Percentiles rank a stretch among this genome's conserved stretches.
phyloP scores from a whole-genome alignment of 2,888 invertebrate species.

The Drosophila phalerata region DNA sequence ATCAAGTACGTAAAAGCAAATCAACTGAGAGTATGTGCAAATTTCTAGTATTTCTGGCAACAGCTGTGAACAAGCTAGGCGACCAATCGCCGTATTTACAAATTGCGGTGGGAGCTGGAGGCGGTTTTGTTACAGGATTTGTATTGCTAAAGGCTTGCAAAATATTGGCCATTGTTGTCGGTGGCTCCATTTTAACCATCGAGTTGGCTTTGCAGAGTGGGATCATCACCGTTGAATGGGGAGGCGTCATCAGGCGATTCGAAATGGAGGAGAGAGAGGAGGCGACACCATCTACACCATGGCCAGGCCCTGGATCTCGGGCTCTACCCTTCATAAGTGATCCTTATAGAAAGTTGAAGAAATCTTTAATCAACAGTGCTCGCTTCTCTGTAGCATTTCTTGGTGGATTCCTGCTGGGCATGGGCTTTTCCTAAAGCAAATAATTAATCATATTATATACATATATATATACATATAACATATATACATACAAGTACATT shows the following conservation, averaged over 20 bases:
- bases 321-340: not conserved
- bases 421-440: constrained; percentile 47
- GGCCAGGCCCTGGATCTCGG: not conserved
- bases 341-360: constrained; percentile 4
- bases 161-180: constrained; percentile 44
- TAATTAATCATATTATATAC: not conserved
- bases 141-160: constrained; percentile 47
- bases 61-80: constrained; percentile 36
- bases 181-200: constrained; percentile 27
- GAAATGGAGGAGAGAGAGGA: not conserved
- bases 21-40: constrained; percentile 14
- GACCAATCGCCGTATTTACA: constrained; percentile 55
- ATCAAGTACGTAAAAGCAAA: constrained; percentile 43
- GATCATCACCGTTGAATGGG: constrained; percentile 19
- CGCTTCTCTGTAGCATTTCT: constrained; percentile 54
- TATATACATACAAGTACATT: not conserved
- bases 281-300: not conserved
- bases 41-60: constrained; percentile 3
- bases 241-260: not conserved
- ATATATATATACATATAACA: not conserved
- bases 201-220: constrained; percentile 51
- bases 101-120: constrained; percentile 46
- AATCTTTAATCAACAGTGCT: constrained; percentile 17
- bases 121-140: constrained; percentile 47
- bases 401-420: constrained; percentile 60